Base-by-base conservation (phyloP, 2,113 vertebrate genomes). In the Orycteropus afer region DNA sequence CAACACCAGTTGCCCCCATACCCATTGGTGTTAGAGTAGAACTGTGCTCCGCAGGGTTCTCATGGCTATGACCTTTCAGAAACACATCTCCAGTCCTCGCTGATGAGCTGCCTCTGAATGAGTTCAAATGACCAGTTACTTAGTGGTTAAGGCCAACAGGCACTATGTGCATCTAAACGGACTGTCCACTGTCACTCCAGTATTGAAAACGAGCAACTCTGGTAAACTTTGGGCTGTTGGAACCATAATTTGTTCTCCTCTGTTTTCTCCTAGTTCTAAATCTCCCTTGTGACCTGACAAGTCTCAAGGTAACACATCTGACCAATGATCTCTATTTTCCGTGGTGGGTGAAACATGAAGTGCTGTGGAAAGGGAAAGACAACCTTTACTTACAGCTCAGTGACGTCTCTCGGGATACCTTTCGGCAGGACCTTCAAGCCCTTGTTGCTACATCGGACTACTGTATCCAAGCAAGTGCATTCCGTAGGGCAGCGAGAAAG, bases 361-460 rank as follows among this genome's bases (percentile, higher is more conserved):
- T 53, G 6, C 89, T 37, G 93, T 47, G 63, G 61, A 96, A 95
- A 40, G 9, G 20, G 83, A 83, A 74, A 79, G 77, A 86, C n/a
- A 1, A 1, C 51, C 61, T 29, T 20, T 96, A 99, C 99, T 99
- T 98, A 99, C 99, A 99, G 98, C 94, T 99, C 99, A 5, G 99
- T 99, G 92, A 99, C 99, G 78, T 99, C 99, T 97, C 99, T 99
- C 49, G 99, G 99, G 65, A 99, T 99, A 61, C 99, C 99, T 98
- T 99, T 99, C 14, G 99, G 99, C 93, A 99, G 98, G 73, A 97
- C 95, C 95, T 98, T 99, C 29, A 99, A 98, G 53, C 98, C 99
- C 97, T 99, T 99, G 98, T 99, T 99, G 98, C 99, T 99, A 97
- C 99, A 99, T 96, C 99, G 99, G 85, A 99, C 99, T 17, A 99